Percentiles rank a stretch among this genome's conserved stretches.
Evolutionary conservation across 2,113 vertebrate species (phyloP).

Genomic region (Pangasianodon gigas): DNA sequence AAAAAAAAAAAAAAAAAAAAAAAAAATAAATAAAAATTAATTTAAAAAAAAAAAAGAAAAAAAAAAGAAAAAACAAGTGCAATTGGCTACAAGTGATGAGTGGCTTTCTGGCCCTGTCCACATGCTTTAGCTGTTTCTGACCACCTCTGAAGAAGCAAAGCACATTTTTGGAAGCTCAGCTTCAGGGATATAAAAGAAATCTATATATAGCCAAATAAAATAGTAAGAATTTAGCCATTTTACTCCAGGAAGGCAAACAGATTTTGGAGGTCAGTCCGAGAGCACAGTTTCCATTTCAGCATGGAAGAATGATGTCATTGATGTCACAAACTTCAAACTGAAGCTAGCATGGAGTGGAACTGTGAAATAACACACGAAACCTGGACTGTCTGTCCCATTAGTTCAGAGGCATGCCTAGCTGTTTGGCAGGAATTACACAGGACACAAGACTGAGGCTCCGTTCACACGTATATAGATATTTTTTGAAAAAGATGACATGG

Average conservation of each 20-base stretch:
- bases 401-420: neutral
- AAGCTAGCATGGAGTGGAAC: neutral
- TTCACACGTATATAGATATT: neutral
- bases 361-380: neutral
- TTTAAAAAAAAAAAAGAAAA: neutral
- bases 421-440: neutral
- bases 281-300: neutral
- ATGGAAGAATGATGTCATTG: neutral
- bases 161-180: neutral
- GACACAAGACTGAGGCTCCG: neutral
- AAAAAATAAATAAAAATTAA: neutral
- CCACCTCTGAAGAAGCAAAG: conserved; percentile 28
- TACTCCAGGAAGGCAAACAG: conserved; percentile 27
- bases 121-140: conserved; percentile 16
- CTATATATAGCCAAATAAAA: conserved; percentile 11
- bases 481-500: neutral
- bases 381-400: neutral
- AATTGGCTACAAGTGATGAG: conserved; percentile 30
- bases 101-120: conserved; percentile 10
- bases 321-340: neutral
- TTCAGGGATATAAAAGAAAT: neutral
- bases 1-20: neutral
- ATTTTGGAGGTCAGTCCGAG: neutral
- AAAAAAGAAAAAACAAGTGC: neutral
- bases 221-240: conserved; percentile 12